Conservation (phyloP, 2,113 vertebrate species). For the Pseudolaguvia tuberculata region DNA sequence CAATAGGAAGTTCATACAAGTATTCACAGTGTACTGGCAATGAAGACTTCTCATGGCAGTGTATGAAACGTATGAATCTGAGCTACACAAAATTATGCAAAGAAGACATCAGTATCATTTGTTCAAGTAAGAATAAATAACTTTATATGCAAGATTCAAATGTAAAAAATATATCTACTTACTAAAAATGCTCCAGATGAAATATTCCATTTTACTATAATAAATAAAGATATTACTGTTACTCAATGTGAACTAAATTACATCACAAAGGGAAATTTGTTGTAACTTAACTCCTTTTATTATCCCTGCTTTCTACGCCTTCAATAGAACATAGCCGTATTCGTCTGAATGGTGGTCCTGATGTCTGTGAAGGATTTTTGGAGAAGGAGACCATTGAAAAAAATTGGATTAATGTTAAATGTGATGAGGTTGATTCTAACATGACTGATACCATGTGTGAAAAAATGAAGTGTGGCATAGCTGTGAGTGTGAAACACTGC, state of each 20-base stretch:
- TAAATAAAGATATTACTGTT: not conserved
- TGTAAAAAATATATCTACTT: no score
- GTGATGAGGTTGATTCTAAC: rapidly evolving
- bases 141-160: no score
- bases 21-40: not conserved
- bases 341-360: not conserved
- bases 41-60: slow-evolving; percentile 51
- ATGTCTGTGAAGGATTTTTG: slow-evolving; percentile 55
- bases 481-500: rapidly evolving
- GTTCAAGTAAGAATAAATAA: slow-evolving; percentile 46
- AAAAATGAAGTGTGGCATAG: slow-evolving; percentile 51
- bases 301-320: not conserved
- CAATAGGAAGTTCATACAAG: not conserved
- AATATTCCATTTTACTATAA: not conserved
- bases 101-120: slow-evolving; percentile 35
- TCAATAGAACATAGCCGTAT: slow-evolving; percentile 43
- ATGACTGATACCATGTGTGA: slow-evolving; percentile 19
- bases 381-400: rapidly evolving
- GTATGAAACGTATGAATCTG: slow-evolving; percentile 9
- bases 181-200: not conserved
- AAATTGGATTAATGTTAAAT: not conserved
- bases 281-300: not conserved
- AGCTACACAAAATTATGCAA: rapidly evolving
- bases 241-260: not conserved
- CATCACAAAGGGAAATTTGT: no score